Conservation (phyloP, 2,888 invertebrate species). For the Brassicogethes aeneus region DNA sequence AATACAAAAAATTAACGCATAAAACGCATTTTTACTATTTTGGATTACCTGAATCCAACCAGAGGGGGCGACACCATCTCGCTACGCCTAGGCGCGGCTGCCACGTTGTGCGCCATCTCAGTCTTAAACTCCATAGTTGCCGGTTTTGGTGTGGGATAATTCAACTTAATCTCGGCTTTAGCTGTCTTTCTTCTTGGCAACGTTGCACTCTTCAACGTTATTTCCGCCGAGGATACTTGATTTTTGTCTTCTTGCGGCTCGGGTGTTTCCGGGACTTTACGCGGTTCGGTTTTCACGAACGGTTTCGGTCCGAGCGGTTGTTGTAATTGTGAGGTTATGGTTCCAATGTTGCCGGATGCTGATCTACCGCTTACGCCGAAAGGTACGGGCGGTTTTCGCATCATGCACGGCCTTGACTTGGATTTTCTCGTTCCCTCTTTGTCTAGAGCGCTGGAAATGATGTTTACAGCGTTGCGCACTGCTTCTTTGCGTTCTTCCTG, state of each 20-base stretch:
- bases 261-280: conserved; percentile 13
- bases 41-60: conserved; percentile 24
- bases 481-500: conserved; percentile 46
- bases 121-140: conserved; percentile 48
- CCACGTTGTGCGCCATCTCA: conserved; percentile 51
- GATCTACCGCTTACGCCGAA: conserved; percentile 48
- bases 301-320: conserved; percentile 31
- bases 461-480: conserved; percentile 60
- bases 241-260: conserved; percentile 30
- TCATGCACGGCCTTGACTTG: conserved; percentile 40
- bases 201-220: conserved; percentile 58
- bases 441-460: conserved; percentile 57
- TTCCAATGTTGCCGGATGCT: conserved; percentile 49
- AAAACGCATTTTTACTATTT: neutral
- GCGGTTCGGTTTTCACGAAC: conserved; percentile 20
- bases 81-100: conserved; percentile 40
- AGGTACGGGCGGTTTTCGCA: conserved; percentile 56
- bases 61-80: conserved; percentile 42
- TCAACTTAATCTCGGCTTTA: conserved; percentile 54
- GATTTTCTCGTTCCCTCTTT: conserved; percentile 40
- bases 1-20: too few relatives aligned
- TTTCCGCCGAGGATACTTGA: conserved; percentile 55
- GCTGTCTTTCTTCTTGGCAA: conserved; percentile 55
- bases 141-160: conserved; percentile 42
- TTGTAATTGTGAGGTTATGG: conserved; percentile 27